A percentile compares a stretch with the other conserved stretches of the same genome.
These are phyloP conservation scores for Synergus umbraculus DNA, from an alignment of 2,888 invertebrate species.

Conservation along the genomic window DNA sequence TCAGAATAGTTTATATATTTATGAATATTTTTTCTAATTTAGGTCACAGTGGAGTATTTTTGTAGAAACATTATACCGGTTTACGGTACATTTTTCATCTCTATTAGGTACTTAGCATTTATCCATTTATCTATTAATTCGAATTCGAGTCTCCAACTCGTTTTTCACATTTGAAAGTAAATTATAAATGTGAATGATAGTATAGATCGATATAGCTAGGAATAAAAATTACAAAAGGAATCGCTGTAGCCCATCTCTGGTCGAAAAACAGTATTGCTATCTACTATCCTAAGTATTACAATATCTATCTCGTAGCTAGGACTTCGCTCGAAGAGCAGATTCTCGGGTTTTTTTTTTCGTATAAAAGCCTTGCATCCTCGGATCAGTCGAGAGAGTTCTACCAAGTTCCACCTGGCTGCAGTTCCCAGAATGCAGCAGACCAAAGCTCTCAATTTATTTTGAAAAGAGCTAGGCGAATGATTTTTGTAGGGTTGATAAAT, in stretches of 20 bases:
- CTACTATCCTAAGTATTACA: constrained; percentile 28
- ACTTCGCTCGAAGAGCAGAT: constrained; percentile 6
- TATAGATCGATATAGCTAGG: constrained; percentile 8
- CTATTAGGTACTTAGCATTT: constrained; percentile 21
- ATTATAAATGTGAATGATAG: constrained; percentile 26
- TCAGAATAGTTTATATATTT: background rate
- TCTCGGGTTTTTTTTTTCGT: background rate
- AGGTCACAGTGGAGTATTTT: background rate
- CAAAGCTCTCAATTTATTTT: constrained; percentile 24
- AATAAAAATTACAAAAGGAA: constrained; percentile 31
- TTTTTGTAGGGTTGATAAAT: background rate
- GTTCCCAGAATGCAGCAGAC: constrained; percentile 12
- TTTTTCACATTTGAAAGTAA: constrained; percentile 16
- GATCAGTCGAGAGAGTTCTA: constrained; percentile 37
- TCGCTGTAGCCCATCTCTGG: constrained; percentile 1
- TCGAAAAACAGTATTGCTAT: constrained; percentile 32
- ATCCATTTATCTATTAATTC: constrained; percentile 16
- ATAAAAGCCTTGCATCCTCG: constrained; percentile 31
- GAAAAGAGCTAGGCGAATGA: constrained; percentile 8
- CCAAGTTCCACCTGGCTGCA: constrained; percentile 24
- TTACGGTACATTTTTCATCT: constrained; percentile 16
- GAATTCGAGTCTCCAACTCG: background rate
- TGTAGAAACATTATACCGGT: background rate
- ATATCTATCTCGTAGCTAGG: constrained; percentile 26
- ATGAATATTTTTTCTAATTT: too few relatives aligned